Evolutionary conservation across 2,888 invertebrate genomes (phyloP).

Genomic region (Ectropis crepuscularia): DNA sequence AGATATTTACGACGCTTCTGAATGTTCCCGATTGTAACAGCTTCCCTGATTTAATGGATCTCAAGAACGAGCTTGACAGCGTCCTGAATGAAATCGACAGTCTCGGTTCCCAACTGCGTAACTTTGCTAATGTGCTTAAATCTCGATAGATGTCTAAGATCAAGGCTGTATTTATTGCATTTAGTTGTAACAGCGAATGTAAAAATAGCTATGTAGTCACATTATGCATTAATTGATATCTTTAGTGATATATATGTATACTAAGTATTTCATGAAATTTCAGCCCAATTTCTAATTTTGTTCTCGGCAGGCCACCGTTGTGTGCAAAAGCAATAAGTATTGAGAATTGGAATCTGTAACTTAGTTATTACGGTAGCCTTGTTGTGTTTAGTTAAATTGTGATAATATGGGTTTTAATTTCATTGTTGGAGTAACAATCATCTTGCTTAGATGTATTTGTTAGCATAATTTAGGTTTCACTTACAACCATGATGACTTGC

Average conservation of each 20-base stretch:
- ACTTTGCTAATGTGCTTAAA: constrained; percentile 82
- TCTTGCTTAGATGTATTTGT: constrained; percentile 45
- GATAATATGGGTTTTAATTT: constrained; percentile 71
- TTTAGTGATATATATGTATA: constrained; percentile 66
- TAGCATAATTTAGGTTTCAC: constrained; percentile 64
- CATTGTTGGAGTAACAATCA: constrained; percentile 66
- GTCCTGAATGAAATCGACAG: constrained; percentile 68
- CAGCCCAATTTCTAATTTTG: constrained; percentile 35
- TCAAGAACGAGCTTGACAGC: constrained; percentile 79
- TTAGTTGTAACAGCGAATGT: constrained; percentile 78
- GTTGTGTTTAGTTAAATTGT: constrained; percentile 81
- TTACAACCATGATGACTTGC: constrained; percentile 75
- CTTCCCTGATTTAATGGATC: constrained; percentile 88
- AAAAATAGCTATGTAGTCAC: constrained; percentile 61
- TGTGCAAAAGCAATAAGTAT: constrained; percentile 72
- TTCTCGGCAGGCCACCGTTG: constrained; percentile 60
- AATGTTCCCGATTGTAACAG: constrained; percentile 92
- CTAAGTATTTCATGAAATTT: constrained; percentile 55
- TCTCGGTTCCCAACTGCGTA: constrained; percentile 72
- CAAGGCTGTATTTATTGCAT: constrained; percentile 81
- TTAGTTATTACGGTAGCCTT: constrained; percentile 59
- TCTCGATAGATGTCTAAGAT: constrained; percentile 73
- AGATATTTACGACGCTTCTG: constrained; percentile 91
- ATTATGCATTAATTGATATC: constrained; percentile 57
- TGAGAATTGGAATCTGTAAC: constrained; percentile 65